Evolutionary conservation across 2,113 vertebrate species (phyloP).

Genomic region (Pomatorhinus ruficollis): DNA sequence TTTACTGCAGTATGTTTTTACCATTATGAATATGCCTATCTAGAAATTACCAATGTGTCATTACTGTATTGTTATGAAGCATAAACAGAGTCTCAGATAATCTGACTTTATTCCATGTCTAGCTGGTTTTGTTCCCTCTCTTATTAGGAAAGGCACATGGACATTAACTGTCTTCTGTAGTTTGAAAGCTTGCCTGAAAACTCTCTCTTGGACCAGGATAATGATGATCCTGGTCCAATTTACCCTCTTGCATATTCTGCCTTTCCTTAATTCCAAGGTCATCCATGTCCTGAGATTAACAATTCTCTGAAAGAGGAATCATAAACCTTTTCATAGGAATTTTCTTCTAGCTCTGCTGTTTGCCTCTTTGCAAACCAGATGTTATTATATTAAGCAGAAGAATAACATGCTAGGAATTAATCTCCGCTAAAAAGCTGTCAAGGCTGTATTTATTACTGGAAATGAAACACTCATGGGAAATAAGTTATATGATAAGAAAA

Average conservation of each 20-base stretch:
- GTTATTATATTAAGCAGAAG: not conserved
- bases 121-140: not conserved
- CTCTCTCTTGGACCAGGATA: not conserved
- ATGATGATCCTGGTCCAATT: not conserved
- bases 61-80: not conserved
- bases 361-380: not conserved
- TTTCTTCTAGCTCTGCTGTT: not conserved
- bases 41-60: not conserved
- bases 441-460: constrained; percentile 5
- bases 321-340: not conserved
- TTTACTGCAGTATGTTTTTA: not conserved
- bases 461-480: not conserved
- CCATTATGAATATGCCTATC: not conserved
- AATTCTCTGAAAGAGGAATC: not conserved
- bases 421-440: not conserved
- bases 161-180: not conserved
- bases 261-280: not conserved
- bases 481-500: not conserved
- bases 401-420: not conserved
- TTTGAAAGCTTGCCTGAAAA: not conserved
- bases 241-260: not conserved
- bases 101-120: not conserved
- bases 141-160: not conserved
- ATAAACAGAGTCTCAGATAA: not conserved
- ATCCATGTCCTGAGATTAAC: not conserved